A percentile compares a stretch with the other conserved stretches of the same genome.
Evolutionary conservation across 2,797 vertebrate species (phyloP).

Genomic region (Propithecus deckenii): DNA sequence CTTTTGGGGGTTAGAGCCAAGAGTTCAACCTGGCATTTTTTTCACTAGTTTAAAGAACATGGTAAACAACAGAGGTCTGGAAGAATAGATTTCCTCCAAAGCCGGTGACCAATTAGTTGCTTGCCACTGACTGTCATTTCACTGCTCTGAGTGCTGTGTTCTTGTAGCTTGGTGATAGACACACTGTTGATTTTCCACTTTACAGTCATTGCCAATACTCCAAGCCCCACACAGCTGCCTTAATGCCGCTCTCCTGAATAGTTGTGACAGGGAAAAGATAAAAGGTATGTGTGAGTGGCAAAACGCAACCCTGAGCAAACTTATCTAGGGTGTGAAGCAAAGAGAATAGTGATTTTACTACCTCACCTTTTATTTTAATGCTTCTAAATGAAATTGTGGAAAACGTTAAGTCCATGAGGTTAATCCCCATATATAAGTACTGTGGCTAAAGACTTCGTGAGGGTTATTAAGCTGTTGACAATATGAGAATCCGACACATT

Average conservation of each 20-base stretch:
- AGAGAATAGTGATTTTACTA: constrained; percentile 49
- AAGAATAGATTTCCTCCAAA: constrained; percentile 52
- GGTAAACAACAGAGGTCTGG: constrained; percentile 62
- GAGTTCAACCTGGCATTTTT: constrained; percentile 17
- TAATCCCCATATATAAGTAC: constrained; percentile 76
- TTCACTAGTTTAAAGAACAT: constrained; percentile 43
- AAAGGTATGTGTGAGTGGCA: constrained; percentile 16
- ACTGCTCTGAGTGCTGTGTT: constrained; percentile 3
- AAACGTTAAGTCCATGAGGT: constrained; percentile 44
- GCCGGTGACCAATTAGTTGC: constrained; percentile 37
- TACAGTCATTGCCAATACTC: constrained; percentile 3
- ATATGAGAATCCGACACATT: constrained; percentile 92
- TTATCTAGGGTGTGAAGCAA: constrained; percentile 55
- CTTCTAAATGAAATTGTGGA: constrained; percentile 52
- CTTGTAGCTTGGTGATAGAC: constrained; percentile 36
- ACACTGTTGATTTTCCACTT: constrained; percentile 54
- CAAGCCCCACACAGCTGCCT: not conserved
- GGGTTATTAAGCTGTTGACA: constrained; percentile 93
- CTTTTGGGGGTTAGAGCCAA: constrained; percentile 40
- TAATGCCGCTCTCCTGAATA: not conserved
- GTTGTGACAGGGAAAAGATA: constrained; percentile 51
- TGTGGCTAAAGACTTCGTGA: constrained; percentile 79
- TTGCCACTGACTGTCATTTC: constrained; percentile 52
- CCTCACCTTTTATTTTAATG: constrained; percentile 53
- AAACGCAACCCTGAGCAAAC: constrained; percentile 44